Base-by-base conservation (phyloP, 2,113 vertebrate species). In the Vireo altiloquus region DNA sequence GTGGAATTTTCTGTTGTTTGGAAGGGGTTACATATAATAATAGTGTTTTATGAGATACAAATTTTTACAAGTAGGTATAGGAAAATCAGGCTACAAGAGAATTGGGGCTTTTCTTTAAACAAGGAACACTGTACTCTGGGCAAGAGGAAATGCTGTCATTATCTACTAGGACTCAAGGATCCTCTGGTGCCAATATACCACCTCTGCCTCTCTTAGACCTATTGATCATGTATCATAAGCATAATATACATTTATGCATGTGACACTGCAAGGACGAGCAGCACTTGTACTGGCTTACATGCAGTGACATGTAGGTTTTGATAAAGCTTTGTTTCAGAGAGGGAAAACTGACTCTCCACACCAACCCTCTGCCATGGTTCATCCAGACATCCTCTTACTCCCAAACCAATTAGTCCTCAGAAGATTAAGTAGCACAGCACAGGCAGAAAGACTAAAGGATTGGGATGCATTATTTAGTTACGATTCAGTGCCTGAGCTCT, bases 191-290 rank as follows among this genome's bases (percentile, higher is more conserved):
- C 24, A 11, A 13, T 6, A 3, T 2, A 15, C 52, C 40, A 40
- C 31, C 24, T 68, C 39, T 61, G 35, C 5, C 33, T 42, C 46
- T 74, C 56, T 68, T 6, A 47, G n/a, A 54, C 12, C 61, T 68
- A 15, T 21, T 56, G 75, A 27, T 19, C 9, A 2, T 0, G 2
- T 37, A 12, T 7, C 44, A 27, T 11, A 47, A 63, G 8, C 11
- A 18, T 4, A 35, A 46, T 2, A 16, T 13, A 13, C 15, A 27
- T 5, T 16, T 9, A 11, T 11, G 11, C 37, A n/a, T 0, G 16
- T 35, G 39, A 25, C 35, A 37, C 57, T 25, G 5, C 33, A n/a
- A 44, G 37, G 40, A 44, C 46, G 85, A 85, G 60, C 2, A 68
- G 40, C 22, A 52, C 22, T 46, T 22, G n/a, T 30, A 27, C 6